phyloP scores from a whole-genome alignment of 2,888 invertebrate species.

The Iselma pallidipennis region DNA sequence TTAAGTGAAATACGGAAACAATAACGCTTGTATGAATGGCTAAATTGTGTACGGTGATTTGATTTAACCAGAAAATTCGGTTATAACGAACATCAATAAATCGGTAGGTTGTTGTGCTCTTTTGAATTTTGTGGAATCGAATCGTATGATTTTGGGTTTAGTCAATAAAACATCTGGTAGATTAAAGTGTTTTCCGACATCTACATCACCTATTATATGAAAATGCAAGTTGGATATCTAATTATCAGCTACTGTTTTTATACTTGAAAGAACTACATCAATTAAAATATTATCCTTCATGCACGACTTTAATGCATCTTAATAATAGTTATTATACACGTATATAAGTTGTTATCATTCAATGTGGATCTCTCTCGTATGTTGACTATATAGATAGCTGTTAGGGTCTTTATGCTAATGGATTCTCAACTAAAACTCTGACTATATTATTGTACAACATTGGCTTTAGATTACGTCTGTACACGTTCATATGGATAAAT shows the following conservation, averaged over 20 bases:
- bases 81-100: background rate
- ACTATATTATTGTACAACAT: background rate
- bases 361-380: slow-evolving; percentile 29
- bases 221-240: slow-evolving; percentile 39
- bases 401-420: slow-evolving; percentile 35
- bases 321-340: slow-evolving; percentile 44
- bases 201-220: background rate
- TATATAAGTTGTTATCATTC: slow-evolving; percentile 32
- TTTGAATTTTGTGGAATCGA: background rate
- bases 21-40: too few relatives aligned
- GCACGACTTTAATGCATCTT: slow-evolving; percentile 48
- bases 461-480: background rate
- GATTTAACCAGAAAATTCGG: background rate
- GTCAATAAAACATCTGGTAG: background rate
- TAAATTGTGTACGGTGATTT: background rate
- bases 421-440: slow-evolving; percentile 8
- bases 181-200: background rate
- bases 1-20: too few relatives aligned
- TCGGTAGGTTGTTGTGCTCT: background rate
- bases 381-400: slow-evolving; percentile 6
- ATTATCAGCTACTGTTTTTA: slow-evolving; percentile 44
- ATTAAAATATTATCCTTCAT: slow-evolving; percentile 48
- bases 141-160: background rate
- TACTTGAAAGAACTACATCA: slow-evolving; percentile 30
- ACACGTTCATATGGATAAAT: background rate